A percentile compares a stretch with the other conserved stretches of the same genome.
Conservation (phyloP, 2,797 vertebrate species). For the Poliocrania exsul region DNA sequence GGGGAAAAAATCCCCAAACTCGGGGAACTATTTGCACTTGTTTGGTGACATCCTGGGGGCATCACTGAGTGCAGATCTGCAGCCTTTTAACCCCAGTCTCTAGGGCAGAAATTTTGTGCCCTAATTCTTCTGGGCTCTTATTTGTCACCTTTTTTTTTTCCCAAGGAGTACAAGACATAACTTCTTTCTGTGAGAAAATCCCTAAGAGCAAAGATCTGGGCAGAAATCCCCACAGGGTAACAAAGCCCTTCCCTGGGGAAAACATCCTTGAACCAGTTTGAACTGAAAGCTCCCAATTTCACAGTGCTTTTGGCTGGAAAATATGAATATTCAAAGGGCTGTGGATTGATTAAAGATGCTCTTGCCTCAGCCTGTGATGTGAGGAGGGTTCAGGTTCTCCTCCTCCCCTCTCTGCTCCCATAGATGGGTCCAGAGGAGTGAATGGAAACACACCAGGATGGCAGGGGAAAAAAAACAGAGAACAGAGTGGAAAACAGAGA, state of each 20-base stretch:
- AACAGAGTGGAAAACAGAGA: background rate
- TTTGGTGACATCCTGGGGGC: background rate
- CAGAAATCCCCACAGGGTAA: background rate
- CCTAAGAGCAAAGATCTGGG: background rate
- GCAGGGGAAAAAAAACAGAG: fast-evolving
- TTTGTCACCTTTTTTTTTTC: background rate
- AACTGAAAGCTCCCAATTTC: background rate
- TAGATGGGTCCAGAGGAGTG: background rate
- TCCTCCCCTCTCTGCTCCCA: background rate
- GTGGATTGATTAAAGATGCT: background rate
- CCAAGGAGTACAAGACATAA: background rate
- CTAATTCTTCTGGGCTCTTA: constrained; percentile 5
- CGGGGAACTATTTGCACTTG: background rate
- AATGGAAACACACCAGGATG: background rate
- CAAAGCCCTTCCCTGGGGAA: background rate
- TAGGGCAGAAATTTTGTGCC: constrained; percentile 40
- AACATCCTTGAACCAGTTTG: background rate
- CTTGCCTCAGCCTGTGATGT: background rate
- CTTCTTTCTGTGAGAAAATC: background rate
- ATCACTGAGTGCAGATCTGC: background rate
- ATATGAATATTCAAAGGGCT: background rate
- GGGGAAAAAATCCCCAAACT: background rate
- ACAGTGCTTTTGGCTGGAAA: background rate
- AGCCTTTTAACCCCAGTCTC: constrained; percentile 24
- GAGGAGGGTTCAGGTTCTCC: background rate